These are phyloP conservation scores for Gambusia affinis DNA, from an alignment of 2,113 vertebrate genomes.

Conservation along the genomic window DNA sequence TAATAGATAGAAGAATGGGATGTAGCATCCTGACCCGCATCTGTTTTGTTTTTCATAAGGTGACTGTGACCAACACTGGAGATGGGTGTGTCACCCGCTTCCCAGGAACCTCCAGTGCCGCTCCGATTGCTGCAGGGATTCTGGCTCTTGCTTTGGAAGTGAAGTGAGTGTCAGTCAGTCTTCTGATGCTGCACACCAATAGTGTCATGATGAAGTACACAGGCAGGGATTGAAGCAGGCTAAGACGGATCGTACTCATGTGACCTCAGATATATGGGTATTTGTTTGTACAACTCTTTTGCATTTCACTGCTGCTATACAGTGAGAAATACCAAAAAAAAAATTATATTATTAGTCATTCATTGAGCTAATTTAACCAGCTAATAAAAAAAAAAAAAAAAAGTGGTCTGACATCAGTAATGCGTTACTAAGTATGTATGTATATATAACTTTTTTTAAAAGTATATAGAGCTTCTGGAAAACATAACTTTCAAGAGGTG, in stretches of 20 bases:
- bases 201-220: not conserved
- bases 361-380: not conserved
- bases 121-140: constrained; percentile 54
- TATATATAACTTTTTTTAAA: too few species aligned
- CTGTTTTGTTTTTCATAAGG: constrained; percentile 77
- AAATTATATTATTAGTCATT: not conserved
- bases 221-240: too few species aligned
- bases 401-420: too few species aligned
- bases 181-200: not conserved
- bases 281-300: not conserved
- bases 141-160: constrained; percentile 73
- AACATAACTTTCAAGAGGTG: too few species aligned
- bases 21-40: not conserved
- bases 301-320: not conserved
- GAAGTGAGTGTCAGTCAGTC: constrained; percentile 58
- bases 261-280: not conserved
- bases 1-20: not conserved
- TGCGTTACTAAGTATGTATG: too few species aligned
- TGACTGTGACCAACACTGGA: constrained; percentile 83
- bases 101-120: constrained; percentile 71
- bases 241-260: not conserved
- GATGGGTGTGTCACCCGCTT: constrained; percentile 77
- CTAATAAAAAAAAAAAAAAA: too few species aligned
- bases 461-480: too few species aligned
- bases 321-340: not conserved